Evolutionary conservation across 1,140 invertebrate genomes (phyloP), one percentile per base, ranked within the genome.

Genomic region (Aphaenogaster floridana): DNA sequence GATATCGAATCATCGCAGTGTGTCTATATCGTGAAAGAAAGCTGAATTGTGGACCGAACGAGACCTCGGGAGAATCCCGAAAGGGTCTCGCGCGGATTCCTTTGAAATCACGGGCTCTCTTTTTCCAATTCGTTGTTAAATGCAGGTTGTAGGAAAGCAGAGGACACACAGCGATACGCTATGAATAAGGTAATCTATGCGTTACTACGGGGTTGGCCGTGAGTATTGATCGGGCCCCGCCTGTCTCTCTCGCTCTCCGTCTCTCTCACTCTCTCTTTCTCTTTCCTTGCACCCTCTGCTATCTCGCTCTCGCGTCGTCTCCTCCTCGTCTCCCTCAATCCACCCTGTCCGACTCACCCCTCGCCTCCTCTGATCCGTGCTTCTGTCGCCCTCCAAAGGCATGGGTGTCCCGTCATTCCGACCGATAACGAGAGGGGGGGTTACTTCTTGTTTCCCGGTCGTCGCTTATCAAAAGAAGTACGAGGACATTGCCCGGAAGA

Each of bases 141-240:
- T 71, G 68, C 78, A 66, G 57, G 59, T 36, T 28, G 61, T 79
- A 69, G 54, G 48, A 77, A 89, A 85, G 83, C 78, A 64, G 9
- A 36, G 89, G 57, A 88, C 68, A 85, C 72, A 64, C 15, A 81
- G 45, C 86, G 86, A 84, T 87, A 69, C 74, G 88, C 83, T 90
- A 93, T 92, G 91, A 94, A 93, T 93, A 93, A 92, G 89, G 86
- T 92, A 93, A 93, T 92, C 80, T 90, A 90, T 91, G 90, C 86
- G 89, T 93, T 93, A 93, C 92, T 91, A 90, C 84, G 88, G 91
- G 90, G 91, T 90, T 91, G 91, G 88, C 85, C 85, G 90, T 91
- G 90, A 86, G 89, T 94, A 94, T 94, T 94, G 93, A 94, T 94
- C 93, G 89, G 72, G 86, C 88, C 86, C 86, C 88, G 87, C 90